Evolutionary conservation across 2,113 vertebrate genomes (phyloP).

Genomic region (Narcine bancroftii): DNA sequence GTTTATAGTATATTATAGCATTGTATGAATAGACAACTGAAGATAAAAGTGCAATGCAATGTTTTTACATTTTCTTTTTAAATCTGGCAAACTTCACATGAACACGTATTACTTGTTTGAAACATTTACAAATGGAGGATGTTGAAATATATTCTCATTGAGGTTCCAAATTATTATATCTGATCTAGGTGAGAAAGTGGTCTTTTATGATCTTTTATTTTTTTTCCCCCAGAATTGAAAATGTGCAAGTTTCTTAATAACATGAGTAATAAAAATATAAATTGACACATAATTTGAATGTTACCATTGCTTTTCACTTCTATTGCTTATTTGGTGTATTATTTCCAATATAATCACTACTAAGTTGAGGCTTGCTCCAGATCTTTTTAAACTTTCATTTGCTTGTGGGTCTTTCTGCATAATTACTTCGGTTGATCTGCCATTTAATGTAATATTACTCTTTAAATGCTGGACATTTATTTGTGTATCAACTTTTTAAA

Average conservation of each 20-base stretch:
- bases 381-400: background rate
- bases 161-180: background rate
- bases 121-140: too few relatives aligned
- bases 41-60: conserved; percentile 41
- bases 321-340: background rate
- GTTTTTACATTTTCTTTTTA: conserved; percentile 55
- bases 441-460: background rate
- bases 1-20: background rate
- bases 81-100: conserved; percentile 52
- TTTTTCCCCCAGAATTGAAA: background rate
- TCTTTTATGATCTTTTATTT: background rate
- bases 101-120: too few relatives aligned
- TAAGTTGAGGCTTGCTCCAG: background rate
- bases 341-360: background rate
- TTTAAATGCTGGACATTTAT: background rate
- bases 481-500: background rate
- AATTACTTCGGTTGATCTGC: background rate
- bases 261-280: too few relatives aligned
- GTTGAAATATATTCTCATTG: background rate
- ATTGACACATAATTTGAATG: too few relatives aligned
- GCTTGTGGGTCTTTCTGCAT: background rate
- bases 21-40: background rate
- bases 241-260: background rate
- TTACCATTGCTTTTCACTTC: background rate
- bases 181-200: background rate